phyloP scores from a whole-genome alignment of 1,140 invertebrate species.

The Diploscapter pachys region DNA sequence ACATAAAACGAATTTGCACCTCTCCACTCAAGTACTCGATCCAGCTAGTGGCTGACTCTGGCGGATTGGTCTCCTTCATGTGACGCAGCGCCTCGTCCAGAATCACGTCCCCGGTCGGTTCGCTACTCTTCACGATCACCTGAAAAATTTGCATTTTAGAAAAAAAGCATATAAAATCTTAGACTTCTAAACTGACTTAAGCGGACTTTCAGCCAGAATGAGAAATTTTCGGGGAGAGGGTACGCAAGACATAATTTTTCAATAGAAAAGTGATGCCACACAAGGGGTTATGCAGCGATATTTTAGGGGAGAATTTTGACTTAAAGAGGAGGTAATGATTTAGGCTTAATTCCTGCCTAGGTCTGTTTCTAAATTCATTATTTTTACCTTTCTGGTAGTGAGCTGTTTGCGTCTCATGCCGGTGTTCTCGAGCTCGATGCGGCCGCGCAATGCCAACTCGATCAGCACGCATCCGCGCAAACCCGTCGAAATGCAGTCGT shows the following conservation, averaged over 20 bases:
- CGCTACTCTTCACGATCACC: slow-evolving; percentile 72
- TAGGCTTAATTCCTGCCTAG: no score
- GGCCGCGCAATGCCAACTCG: slow-evolving; percentile 85
- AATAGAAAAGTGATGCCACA: neutral
- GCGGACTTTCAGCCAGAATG: neutral
- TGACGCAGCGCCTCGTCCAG: slow-evolving; percentile 97
- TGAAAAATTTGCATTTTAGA: slow-evolving; percentile 35
- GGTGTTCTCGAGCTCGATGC: slow-evolving; percentile 91
- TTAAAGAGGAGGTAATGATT: no score
- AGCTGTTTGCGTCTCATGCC: slow-evolving; percentile 89
- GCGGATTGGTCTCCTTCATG: slow-evolving; percentile 91
- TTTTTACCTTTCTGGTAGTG: slow-evolving; percentile 72
- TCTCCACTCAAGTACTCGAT: slow-evolving; percentile 98
- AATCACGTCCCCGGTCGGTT: slow-evolving; percentile 92
- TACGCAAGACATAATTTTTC: no score
- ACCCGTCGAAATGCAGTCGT: slow-evolving; percentile 99
- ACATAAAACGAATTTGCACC: slow-evolving; percentile 42
- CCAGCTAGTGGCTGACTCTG: slow-evolving; percentile 96
- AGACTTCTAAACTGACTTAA: neutral
- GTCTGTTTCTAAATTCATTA: no score
- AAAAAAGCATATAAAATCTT: slow-evolving; percentile 1
- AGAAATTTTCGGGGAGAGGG: no score
- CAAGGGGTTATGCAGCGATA: neutral
- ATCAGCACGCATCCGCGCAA: slow-evolving; percentile 96
- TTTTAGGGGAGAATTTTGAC: no score